phyloP scores from a whole-genome alignment of 2,797 vertebrate genomes.

The Typhlichthys eigenmanni region DNA sequence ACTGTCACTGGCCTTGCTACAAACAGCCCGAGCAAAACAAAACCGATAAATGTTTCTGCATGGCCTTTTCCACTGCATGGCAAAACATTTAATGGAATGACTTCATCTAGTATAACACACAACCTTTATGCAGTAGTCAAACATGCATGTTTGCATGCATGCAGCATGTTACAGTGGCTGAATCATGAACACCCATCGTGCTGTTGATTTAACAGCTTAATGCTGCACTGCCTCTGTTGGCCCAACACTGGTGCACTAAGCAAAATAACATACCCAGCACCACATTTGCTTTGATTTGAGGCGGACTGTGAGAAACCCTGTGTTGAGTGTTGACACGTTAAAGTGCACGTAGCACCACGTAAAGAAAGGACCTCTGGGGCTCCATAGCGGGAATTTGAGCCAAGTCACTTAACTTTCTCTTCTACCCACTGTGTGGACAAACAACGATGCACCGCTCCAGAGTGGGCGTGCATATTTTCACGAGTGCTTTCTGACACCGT shows the following conservation, averaged over 20 bases:
- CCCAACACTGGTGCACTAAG: conserved; percentile 10
- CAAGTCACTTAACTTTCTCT: conserved; percentile 23
- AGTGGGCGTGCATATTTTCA: conserved; percentile 46
- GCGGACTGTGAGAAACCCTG: conserved; percentile 23
- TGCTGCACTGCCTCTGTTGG: conserved; percentile 13
- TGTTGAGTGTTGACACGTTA: conserved; percentile 24
- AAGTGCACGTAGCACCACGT: conserved; percentile 56
- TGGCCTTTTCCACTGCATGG: conserved; percentile 70
- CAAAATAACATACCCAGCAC: conserved; percentile 41
- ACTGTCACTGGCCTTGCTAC: conserved; percentile 7
- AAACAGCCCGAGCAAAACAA: conserved; percentile 13
- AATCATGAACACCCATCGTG: conserved; percentile 54
- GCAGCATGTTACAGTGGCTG: conserved; percentile 52
- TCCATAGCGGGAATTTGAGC: conserved; percentile 51
- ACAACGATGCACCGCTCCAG: conserved; percentile 49
- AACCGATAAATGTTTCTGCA: conserved; percentile 19
- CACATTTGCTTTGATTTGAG: conserved; percentile 26
- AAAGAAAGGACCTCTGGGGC: conserved; percentile 29
- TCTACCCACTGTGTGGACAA: conserved; percentile 48
- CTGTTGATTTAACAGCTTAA: conserved; percentile 70
- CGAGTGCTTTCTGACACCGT: conserved; percentile 37
- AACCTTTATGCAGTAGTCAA: conserved; percentile 65
- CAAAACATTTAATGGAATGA: conserved; percentile 55
- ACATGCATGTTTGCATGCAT: conserved; percentile 45
- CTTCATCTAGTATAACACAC: conserved; percentile 26